Base-by-base conservation (phyloP, 1,140 invertebrate genomes). In the Drosophila novamexicana region DNA sequence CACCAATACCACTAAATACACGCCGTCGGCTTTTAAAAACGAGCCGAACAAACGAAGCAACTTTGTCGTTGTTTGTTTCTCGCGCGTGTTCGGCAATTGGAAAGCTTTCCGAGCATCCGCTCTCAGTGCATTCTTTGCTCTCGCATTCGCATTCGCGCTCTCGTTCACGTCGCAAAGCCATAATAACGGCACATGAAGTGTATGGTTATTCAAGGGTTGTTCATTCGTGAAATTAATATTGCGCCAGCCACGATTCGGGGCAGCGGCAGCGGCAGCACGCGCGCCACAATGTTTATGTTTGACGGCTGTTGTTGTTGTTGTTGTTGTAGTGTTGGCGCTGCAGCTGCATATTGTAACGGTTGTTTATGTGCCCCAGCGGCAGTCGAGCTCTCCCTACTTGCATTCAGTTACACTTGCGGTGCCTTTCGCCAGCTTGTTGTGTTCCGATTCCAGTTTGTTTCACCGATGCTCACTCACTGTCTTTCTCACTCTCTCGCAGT, bases 161-260 rank as follows among this genome's bases (percentile, higher is more conserved):
- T 59, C 40, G 32, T 44, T 66, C 82, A 82, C 79, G 76, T 88
- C 52, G 65, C 34, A 65, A 69, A 64, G 65, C 79, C 76, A 77
- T 88, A 79, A 88, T 81, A 81, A 84, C 65, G 77, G 77, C 58
- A 89, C 84, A 89, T 89, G 67, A 84, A 89, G 84, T 89, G 84
- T 78, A 89, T 89, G 79, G 86, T 81, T 90, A 82, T 90, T 90
- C 86, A 88, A 90, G 86, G 88, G 86, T 88, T 91, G 88, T 91
- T 91, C 88, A 91, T 84, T 91, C 81, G 89, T 91, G 78, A 91
- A 91, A 91, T 91, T 91, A 91, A 91, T 91, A 91, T 91, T 88
- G 80, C 85, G 84, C 84, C 71, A 78, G 81, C 77, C 22, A 56
- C 71, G 65, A 56, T 40, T 52, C 39, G 71, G 56, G 74, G 49